These are phyloP conservation scores for Megalonaias nervosa DNA, from an alignment of 1,140 invertebrate genomes.

Conservation along the genomic window DNA sequence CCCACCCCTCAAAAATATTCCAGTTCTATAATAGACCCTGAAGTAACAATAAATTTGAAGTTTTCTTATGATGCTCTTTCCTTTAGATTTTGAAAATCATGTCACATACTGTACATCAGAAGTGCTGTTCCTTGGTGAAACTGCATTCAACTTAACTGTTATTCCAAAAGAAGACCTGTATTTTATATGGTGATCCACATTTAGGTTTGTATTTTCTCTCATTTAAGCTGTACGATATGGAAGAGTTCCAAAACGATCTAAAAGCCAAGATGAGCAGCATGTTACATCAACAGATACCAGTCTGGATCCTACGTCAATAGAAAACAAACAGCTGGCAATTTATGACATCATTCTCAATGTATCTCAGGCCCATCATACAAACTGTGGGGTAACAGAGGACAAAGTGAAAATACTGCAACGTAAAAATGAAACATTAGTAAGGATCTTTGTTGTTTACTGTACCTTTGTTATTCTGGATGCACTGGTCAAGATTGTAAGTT, in stretches of 20 bases:
- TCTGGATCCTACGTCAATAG: slow-evolving; percentile 60
- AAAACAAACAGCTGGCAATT: slow-evolving; percentile 76
- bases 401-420: slow-evolving; percentile 80
- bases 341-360: slow-evolving; percentile 91
- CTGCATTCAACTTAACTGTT: too few relatives aligned
- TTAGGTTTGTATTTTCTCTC: slow-evolving; percentile 15
- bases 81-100: too few relatives aligned
- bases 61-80: too few relatives aligned
- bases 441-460: slow-evolving; percentile 41
- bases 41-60: too few relatives aligned
- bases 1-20: too few relatives aligned
- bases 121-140: too few relatives aligned
- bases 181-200: neutral
- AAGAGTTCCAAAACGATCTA: slow-evolving; percentile 92
- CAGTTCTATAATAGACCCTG: too few relatives aligned
- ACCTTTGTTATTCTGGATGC: neutral
- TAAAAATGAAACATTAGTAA: slow-evolving; percentile 81
- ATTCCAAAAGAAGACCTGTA: too few relatives aligned
- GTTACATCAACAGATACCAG: slow-evolving; percentile 61
- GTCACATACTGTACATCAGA: too few relatives aligned
- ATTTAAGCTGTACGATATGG: slow-evolving; percentile 93
- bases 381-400: slow-evolving; percentile 93
- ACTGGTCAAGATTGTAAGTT: neutral
- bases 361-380: slow-evolving; percentile 89
- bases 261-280: slow-evolving; percentile 80